phyloP scores from a whole-genome alignment of 2,888 invertebrate genomes.

The Hyles lineata region DNA sequence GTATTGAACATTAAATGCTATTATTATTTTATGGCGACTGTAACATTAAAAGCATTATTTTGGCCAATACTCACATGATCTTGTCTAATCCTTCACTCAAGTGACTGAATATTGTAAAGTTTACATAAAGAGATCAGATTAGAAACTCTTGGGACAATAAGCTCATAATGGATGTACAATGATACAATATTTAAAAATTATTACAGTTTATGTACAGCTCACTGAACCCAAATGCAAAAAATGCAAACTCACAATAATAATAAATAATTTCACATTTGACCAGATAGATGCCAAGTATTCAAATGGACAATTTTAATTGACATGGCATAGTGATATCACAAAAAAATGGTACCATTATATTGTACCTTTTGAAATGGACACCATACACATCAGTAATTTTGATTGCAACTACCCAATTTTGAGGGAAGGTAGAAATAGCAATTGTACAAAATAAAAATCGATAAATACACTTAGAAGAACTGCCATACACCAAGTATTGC shows the following conservation, averaged over 20 bases:
- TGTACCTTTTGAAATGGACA: slow-evolving; percentile 67
- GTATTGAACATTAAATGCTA: slow-evolving; percentile 46
- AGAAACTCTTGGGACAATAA: slow-evolving; percentile 68
- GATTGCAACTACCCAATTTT: slow-evolving; percentile 78
- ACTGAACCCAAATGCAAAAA: slow-evolving; percentile 71
- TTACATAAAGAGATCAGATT: slow-evolving; percentile 80
- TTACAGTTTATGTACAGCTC: slow-evolving; percentile 58
- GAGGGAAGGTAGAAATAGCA: slow-evolving; percentile 62
- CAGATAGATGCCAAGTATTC: slow-evolving; percentile 76
- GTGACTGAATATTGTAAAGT: slow-evolving; percentile 71
- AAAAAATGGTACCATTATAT: slow-evolving; percentile 70
- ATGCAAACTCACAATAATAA: slow-evolving; percentile 77
- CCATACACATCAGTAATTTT: slow-evolving; percentile 59
- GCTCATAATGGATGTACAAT: slow-evolving; percentile 58
- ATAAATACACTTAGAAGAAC: slow-evolving; percentile 84
- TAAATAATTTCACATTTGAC: slow-evolving; percentile 78
- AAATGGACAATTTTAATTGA: slow-evolving; percentile 83
- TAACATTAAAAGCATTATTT: slow-evolving; percentile 43
- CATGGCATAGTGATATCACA: slow-evolving; percentile 81
- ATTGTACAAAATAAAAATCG: slow-evolving; percentile 49
- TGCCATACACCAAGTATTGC: slow-evolving; percentile 95
- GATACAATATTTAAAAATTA: slow-evolving; percentile 37
- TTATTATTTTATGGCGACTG: slow-evolving; percentile 19
- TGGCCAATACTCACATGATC: slow-evolving; percentile 42
- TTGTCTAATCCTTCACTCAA: slow-evolving; percentile 68